Evolutionary conservation across 2,797 vertebrate genomes (phyloP).

Genomic region (Uromys caudimaculatus): DNA sequence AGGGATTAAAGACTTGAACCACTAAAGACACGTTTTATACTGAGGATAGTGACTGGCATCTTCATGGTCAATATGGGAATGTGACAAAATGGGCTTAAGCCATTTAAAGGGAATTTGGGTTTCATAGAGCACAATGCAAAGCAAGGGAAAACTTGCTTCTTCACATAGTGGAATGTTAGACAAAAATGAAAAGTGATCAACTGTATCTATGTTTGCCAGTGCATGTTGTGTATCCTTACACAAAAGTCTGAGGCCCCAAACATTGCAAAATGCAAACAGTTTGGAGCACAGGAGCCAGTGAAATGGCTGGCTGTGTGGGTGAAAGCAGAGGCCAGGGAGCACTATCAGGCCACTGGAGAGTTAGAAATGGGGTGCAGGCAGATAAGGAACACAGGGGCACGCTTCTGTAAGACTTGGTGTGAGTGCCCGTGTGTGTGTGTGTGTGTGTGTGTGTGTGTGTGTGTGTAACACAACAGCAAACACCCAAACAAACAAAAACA

Average conservation of each 20-base stretch:
- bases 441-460: no score
- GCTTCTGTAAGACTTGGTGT: background rate
- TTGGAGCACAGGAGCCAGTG: background rate
- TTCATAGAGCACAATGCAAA: conserved; percentile 5
- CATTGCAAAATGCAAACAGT: background rate
- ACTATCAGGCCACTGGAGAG: background rate
- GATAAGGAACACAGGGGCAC: background rate
- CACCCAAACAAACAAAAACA: background rate
- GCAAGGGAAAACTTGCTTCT: background rate
- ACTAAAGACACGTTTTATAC: background rate
- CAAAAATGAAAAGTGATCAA: background rate
- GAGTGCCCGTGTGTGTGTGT: no score
- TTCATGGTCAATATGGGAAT: background rate
- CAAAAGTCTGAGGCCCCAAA: background rate
- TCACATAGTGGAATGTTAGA: background rate
- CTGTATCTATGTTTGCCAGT: background rate
- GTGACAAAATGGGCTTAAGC: conserved; percentile 24
- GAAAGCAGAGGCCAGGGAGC: background rate
- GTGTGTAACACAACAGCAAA: background rate
- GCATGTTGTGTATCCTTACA: background rate
- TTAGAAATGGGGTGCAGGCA: background rate
- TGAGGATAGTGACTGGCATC: background rate
- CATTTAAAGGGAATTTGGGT: background rate
- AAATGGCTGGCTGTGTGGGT: background rate
- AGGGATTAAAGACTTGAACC: background rate